A percentile compares a stretch with the other conserved stretches of the same genome.
Evolutionary conservation across 2,113 vertebrate species (phyloP).

Genomic region (Brachypodius melanocephalos): DNA sequence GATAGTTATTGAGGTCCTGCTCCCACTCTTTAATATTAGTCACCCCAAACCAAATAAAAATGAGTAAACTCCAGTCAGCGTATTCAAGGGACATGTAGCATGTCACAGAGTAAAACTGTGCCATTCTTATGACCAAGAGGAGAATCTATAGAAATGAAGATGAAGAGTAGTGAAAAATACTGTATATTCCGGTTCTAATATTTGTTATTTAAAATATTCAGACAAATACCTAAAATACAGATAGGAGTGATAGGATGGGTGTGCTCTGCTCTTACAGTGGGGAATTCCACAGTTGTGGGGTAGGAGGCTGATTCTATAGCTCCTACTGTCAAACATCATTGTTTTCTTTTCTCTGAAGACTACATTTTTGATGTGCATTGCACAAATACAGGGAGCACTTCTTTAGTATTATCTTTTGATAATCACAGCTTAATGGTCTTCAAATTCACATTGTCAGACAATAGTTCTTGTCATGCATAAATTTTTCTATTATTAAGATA

Average conservation of each 20-base stretch:
- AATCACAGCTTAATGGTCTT: neutral
- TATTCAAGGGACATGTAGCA: neutral
- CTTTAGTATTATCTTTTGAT: neutral
- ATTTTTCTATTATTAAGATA: neutral
- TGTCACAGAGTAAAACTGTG: neutral
- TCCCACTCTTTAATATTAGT: neutral
- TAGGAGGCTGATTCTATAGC: neutral
- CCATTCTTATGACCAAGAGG: neutral
- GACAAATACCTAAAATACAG: neutral
- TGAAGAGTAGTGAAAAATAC: neutral
- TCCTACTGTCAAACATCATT: neutral
- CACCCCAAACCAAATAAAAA: neutral
- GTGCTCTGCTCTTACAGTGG: neutral
- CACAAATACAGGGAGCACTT: neutral
- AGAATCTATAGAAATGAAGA: neutral
- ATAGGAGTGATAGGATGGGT: neutral
- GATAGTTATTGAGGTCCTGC: neutral
- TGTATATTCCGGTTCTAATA: neutral
- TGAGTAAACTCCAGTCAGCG: neutral
- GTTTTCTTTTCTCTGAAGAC: neutral
- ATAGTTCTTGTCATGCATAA: neutral
- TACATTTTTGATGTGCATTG: neutral
- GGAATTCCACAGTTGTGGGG: neutral
- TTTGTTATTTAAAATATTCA: neutral
- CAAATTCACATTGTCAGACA: neutral